A percentile compares a stretch with the other conserved stretches of the same genome.
Conservation (phyloP, 64 coral and sea anemone genomes). For the Montipora efflorescens region DNA sequence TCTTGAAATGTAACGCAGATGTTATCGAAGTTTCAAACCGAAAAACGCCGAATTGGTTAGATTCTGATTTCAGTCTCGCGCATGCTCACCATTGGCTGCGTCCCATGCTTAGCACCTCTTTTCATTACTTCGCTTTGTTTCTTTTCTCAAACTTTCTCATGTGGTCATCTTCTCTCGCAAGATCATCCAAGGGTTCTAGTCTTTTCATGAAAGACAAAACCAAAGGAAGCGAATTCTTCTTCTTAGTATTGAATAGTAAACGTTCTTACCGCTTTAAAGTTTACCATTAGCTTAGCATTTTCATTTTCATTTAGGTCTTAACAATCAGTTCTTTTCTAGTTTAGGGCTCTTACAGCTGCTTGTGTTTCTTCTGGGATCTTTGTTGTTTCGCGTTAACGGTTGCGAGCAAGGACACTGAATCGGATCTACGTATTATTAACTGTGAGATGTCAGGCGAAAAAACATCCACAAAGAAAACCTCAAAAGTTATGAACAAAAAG, state of each 20-base stretch:
- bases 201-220: too few species aligned
- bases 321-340: neutral
- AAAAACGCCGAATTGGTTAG: neutral
- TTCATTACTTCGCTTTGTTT: neutral
- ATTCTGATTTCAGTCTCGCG: neutral
- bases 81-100: neutral
- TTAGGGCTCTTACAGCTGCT: neutral
- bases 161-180: too few species aligned
- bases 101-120: neutral
- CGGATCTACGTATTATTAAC: constrained; percentile 1
- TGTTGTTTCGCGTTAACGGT: neutral
- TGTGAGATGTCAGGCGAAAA: neutral
- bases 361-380: neutral
- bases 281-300: neutral
- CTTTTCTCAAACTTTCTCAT: neutral
- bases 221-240: too few species aligned
- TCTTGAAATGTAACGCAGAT: constrained; percentile 25
- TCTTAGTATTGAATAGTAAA: too few species aligned
- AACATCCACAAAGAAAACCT: constrained; percentile 8
- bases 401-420: neutral
- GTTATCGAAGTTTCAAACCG: neutral
- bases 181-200: too few species aligned
- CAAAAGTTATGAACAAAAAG: constrained; percentile 21
- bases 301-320: neutral
- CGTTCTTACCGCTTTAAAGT: neutral